phyloP scores from a whole-genome alignment of 2,113 vertebrate genomes.

The Galbula dea region DNA sequence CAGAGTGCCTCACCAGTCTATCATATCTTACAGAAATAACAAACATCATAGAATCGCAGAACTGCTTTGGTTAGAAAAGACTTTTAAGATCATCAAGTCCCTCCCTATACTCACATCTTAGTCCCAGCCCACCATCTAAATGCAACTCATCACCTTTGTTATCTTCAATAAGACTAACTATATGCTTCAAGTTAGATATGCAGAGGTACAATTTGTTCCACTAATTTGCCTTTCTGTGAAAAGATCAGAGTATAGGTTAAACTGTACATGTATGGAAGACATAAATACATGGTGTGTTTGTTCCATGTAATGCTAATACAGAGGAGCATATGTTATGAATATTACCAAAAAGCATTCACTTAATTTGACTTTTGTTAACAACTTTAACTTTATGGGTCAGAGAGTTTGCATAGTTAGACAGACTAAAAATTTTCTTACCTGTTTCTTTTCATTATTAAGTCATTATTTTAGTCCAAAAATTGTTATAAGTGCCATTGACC shows the following conservation, averaged over 20 bases:
- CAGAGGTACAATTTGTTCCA: not conserved
- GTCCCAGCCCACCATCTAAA: not conserved
- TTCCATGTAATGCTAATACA: not conserved
- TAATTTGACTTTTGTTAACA: constrained; percentile 16
- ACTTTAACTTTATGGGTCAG: constrained; percentile 33
- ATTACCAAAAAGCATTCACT: not conserved
- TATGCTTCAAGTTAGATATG: not conserved
- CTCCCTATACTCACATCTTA: not conserved
- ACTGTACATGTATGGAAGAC: not conserved
- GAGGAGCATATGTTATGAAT: not conserved
- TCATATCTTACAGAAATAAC: not conserved
- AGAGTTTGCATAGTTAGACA: constrained; percentile 39
- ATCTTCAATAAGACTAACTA: not conserved
- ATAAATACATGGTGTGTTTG: not conserved
- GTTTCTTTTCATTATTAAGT: constrained; percentile 53
- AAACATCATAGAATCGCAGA: not conserved
- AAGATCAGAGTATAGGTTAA: not conserved
- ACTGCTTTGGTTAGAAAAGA: too few species aligned
- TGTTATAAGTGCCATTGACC: constrained; percentile 34
- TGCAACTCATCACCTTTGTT: not conserved
- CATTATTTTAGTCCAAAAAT: constrained; percentile 40
- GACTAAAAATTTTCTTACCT: constrained; percentile 39
- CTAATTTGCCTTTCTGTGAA: not conserved
- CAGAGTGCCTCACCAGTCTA: too few species aligned
- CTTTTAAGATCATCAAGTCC: too few species aligned